These are phyloP conservation scores for Zoanthus solanderi DNA, from an alignment of 92 coral and sea anemone species.

Conservation along the genomic window DNA sequence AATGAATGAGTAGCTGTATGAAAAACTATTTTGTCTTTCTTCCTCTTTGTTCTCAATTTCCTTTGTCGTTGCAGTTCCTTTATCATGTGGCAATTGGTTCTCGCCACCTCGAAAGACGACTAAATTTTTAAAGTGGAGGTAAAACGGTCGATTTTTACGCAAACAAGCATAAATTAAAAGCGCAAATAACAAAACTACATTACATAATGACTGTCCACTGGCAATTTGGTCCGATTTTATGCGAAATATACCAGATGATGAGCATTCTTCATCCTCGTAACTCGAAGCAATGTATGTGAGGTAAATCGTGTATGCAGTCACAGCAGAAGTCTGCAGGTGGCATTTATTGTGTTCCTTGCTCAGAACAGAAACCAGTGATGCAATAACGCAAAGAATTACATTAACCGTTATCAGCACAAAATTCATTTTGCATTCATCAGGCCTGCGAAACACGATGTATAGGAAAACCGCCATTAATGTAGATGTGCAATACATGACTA, in stretches of 20 bases:
- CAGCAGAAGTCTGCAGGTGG: conserved; percentile 76
- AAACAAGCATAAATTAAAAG: conserved; percentile 71
- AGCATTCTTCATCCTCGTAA: conserved; percentile 67
- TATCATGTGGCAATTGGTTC: neutral
- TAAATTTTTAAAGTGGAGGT: conserved; percentile 54
- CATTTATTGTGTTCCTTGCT: conserved; percentile 37
- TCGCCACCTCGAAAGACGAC: conserved; percentile 57
- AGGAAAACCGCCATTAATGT: conserved; percentile 52
- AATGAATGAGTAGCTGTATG: conserved; percentile 60
- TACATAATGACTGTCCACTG: conserved; percentile 57
- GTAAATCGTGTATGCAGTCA: conserved; percentile 62
- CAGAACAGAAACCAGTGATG: conserved; percentile 58
- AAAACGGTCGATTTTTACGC: conserved; percentile 52
- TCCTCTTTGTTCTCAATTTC: neutral
- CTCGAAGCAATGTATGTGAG: conserved; percentile 70
- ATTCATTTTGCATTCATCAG: conserved; percentile 75
- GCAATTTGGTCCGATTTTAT: conserved; percentile 45
- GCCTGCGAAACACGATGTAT: conserved; percentile 56
- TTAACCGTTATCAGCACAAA: conserved; percentile 66
- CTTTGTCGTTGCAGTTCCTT: neutral
- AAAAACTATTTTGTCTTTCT: neutral
- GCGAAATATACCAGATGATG: conserved; percentile 45
- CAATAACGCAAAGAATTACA: conserved; percentile 56
- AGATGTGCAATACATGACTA: conserved; percentile 54
- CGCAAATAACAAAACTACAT: conserved; percentile 57